These are phyloP conservation scores for Scalopus aquaticus DNA, from an alignment of 2,113 vertebrate species.

Conservation along the genomic window DNA sequence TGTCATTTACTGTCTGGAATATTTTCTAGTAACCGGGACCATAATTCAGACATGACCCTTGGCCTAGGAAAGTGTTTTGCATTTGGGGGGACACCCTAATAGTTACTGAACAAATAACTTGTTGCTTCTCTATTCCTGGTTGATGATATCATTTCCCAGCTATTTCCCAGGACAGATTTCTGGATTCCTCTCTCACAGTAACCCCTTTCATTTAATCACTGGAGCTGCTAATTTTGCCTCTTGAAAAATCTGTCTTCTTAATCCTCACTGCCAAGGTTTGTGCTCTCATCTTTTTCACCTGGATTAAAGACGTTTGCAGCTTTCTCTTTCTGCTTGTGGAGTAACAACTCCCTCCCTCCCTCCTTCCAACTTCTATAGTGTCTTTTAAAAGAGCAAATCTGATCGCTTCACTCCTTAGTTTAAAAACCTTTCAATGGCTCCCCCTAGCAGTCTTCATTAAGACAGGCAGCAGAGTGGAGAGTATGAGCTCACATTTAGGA, in stretches of 20 bases:
- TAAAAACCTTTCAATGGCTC: constrained; percentile 75
- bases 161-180: constrained; percentile 4
- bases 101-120: neutral
- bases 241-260: neutral
- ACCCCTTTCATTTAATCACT: constrained; percentile 13
- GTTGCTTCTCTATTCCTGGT: constrained; percentile 42
- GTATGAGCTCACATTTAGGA: neutral
- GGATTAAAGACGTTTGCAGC: neutral
- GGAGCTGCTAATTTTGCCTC: constrained; percentile 1
- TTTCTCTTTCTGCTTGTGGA: neutral
- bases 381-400: constrained; percentile 53
- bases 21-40: constrained; percentile 7
- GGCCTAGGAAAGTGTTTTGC: neutral
- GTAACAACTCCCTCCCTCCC: neutral
- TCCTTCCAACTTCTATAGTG: neutral
- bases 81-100: neutral
- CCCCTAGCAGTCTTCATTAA: constrained; percentile 70
- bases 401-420: constrained; percentile 49
- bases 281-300: neutral
- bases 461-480: constrained; percentile 47
- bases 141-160: neutral
- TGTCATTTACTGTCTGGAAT: constrained; percentile 36
- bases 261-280: neutral
- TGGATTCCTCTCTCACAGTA: constrained; percentile 28
- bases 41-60: constrained; percentile 7